phyloP scores from a whole-genome alignment of 2,888 invertebrate genomes.

The Plagodis pulveraria region DNA sequence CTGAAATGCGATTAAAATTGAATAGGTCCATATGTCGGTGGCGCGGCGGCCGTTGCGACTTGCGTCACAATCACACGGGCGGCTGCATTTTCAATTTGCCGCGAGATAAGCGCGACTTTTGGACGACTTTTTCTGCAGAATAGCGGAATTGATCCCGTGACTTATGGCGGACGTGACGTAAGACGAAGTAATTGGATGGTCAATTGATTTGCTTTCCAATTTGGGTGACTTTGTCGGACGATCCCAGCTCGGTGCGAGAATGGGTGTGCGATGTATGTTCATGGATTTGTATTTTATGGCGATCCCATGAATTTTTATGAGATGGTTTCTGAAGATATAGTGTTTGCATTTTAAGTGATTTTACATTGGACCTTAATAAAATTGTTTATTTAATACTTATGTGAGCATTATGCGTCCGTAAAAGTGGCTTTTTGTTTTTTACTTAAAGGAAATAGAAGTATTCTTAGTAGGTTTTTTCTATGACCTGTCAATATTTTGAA shows the following conservation, averaged over 20 bases:
- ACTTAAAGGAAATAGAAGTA: too few species aligned
- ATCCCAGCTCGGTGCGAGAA: slow-evolving; percentile 13
- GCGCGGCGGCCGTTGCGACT: slow-evolving; percentile 58
- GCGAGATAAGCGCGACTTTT: slow-evolving; percentile 81
- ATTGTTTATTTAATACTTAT: slow-evolving; percentile 4
- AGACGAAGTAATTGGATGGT: slow-evolving; percentile 75
- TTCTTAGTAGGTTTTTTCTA: too few species aligned
- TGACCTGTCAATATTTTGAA: too few species aligned
- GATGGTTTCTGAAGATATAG: background rate
- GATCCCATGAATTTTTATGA: slow-evolving; percentile 31
- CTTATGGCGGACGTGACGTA: slow-evolving; percentile 70
- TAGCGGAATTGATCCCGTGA: slow-evolving; percentile 82
- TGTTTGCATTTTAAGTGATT: slow-evolving; percentile 13
- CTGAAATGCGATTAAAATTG: slow-evolving; percentile 85
- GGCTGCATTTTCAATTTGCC: slow-evolving; percentile 84
- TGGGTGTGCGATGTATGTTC: slow-evolving; percentile 35
- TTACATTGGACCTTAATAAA: slow-evolving; percentile 3
- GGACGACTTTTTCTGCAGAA: slow-evolving; percentile 80
- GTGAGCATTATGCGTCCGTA: too few species aligned
- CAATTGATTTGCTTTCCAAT: slow-evolving; percentile 73
- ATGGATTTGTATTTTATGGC: slow-evolving; percentile 27
- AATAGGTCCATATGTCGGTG: slow-evolving; percentile 82
- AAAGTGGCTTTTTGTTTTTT: too few species aligned
- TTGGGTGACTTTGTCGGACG: slow-evolving; percentile 44
- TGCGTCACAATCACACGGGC: slow-evolving; percentile 83